Evolutionary conservation across 2,888 invertebrate species (phyloP).

Genomic region (Pedicia rivosa): DNA sequence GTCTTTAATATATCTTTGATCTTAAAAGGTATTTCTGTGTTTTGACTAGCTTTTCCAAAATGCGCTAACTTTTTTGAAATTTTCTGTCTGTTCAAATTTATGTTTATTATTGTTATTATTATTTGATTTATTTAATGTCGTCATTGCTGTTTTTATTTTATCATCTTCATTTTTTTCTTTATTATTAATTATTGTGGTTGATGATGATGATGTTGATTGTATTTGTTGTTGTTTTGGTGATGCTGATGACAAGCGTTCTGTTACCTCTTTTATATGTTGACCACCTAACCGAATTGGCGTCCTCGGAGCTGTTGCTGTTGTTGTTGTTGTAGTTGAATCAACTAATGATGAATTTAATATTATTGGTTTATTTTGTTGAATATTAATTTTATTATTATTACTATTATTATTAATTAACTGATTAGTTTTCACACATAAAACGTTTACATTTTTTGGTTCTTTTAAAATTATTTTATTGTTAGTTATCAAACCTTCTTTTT

Average conservation of each 20-base stretch:
- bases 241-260: slow-evolving; percentile 28
- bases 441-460: too few relatives aligned
- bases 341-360: background rate
- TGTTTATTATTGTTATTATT: slow-evolving; percentile 23
- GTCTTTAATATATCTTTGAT: background rate
- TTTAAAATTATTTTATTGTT: too few relatives aligned
- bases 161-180: too few relatives aligned
- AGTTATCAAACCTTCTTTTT: too few relatives aligned
- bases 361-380: background rate
- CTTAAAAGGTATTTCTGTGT: background rate
- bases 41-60: slow-evolving; percentile 22
- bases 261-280: slow-evolving; percentile 30
- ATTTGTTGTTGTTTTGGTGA: slow-evolving; percentile 13
- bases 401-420: too few relatives aligned
- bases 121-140: slow-evolving; percentile 8
- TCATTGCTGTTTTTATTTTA: background rate
- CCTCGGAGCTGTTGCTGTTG: slow-evolving; percentile 6
- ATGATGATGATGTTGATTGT: background rate
- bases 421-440: too few relatives aligned
- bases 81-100: too few relatives aligned
- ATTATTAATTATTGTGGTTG: too few relatives aligned
- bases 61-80: slow-evolving; percentile 26
- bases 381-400: background rate
- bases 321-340: background rate
- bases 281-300: slow-evolving; percentile 31